phyloP scores from a whole-genome alignment of 1,140 invertebrate genomes.

The Pristionchus pacificus region DNA sequence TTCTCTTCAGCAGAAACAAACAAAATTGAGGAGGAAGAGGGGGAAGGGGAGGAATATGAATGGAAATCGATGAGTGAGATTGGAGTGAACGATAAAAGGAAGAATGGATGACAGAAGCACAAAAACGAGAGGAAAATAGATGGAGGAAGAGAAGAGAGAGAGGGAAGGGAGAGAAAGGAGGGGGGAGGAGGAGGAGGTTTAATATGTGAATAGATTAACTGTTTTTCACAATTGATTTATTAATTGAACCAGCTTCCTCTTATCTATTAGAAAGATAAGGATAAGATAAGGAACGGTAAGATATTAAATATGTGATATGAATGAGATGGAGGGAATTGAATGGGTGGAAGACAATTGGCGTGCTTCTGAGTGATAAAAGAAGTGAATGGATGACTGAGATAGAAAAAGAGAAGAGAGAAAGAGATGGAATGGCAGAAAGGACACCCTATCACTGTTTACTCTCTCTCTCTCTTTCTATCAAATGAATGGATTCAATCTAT shows the following conservation, averaged over 20 bases:
- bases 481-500: too few relatives aligned
- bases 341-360: neutral
- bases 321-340: neutral
- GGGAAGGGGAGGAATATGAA: slow-evolving; percentile 6
- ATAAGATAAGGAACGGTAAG: neutral
- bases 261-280: neutral
- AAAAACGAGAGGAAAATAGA: neutral
- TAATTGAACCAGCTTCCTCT: slow-evolving; percentile 5
- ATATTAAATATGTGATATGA: neutral
- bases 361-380: neutral
- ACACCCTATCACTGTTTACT: too few relatives aligned
- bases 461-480: too few relatives aligned
- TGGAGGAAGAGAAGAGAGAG: neutral
- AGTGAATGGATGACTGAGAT: neutral
- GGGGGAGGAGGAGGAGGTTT: neutral
- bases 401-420: slow-evolving; percentile 7
- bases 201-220: neutral
- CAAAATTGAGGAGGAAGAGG: neutral
- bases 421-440: too few relatives aligned
- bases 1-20: neutral
- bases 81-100: neutral
- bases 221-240: neutral
- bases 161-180: slow-evolving; percentile 3
- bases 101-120: neutral
- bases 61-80: slow-evolving; percentile 4